These are phyloP conservation scores for Oreochromis aureus DNA, from an alignment of 2,113 vertebrate species.

Conservation along the genomic window DNA sequence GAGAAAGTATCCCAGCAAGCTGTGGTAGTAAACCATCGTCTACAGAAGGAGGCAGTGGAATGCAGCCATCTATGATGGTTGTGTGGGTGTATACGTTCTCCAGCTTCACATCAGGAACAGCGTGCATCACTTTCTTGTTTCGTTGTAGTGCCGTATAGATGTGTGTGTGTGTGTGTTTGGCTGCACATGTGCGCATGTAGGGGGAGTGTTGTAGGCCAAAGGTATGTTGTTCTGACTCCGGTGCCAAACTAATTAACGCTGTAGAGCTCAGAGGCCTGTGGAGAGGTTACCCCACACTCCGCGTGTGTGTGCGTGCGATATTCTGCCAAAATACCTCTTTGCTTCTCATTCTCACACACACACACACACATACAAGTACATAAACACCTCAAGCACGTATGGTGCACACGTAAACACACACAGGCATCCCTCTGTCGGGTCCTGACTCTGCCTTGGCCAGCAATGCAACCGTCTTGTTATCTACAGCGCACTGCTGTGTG, in stretches of 20 bases:
- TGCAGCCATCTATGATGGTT: background rate
- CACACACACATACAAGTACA: background rate
- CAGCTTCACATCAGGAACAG: background rate
- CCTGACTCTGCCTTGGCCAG: background rate
- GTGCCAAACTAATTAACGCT: conserved; percentile 51
- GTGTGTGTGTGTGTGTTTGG: background rate
- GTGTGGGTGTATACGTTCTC: background rate
- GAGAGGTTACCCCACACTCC: conserved; percentile 22
- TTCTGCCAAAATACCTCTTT: conserved; percentile 39
- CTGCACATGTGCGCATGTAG: background rate
- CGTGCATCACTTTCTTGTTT: background rate
- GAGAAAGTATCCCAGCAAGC: background rate
- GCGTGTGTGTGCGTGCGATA: background rate
- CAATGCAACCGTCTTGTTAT: conserved; percentile 6
- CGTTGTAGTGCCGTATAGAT: background rate
- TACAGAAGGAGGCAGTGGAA: background rate
- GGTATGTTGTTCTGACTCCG: conserved; percentile 46
- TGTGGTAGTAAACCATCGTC: background rate
- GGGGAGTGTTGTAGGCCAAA: conserved; percentile 24
- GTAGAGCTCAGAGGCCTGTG: conserved; percentile 37
- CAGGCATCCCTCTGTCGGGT: conserved; percentile 1
- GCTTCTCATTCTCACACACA: background rate
- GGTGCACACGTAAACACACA: background rate
- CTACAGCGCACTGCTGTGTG: background rate
- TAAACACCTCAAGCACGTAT: background rate